Conservation (phyloP, 2,888 invertebrate genomes). For the Sphaerophoria taeniata region DNA sequence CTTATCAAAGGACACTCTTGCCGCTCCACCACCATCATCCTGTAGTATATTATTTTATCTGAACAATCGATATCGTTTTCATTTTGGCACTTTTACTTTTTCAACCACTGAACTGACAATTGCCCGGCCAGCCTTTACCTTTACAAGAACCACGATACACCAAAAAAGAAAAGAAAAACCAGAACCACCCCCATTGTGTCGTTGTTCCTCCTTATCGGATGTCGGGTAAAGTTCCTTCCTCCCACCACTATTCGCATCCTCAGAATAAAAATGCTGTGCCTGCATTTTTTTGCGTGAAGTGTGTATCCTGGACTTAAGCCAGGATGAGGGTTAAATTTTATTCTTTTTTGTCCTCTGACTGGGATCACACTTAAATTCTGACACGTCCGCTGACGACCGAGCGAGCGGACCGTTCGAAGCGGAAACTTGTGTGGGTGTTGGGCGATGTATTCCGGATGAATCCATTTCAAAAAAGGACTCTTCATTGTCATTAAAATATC, state of each 20-base stretch:
- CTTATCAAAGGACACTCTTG: too few species aligned
- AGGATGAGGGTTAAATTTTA: conserved; percentile 53
- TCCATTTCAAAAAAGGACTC: conserved; percentile 48
- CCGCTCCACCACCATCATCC: background rate
- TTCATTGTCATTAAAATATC: conserved; percentile 55
- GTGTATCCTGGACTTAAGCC: conserved; percentile 58
- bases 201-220: conserved; percentile 9
- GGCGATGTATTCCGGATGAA: conserved; percentile 55
- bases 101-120: conserved; percentile 64
- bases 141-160: background rate
- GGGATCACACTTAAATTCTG: conserved; percentile 1
- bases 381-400: conserved; percentile 17
- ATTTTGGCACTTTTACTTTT: conserved; percentile 72
- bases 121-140: conserved; percentile 34
- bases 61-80: conserved; percentile 73
- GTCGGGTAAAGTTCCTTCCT: conserved; percentile 11
- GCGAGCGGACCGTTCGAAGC: too few species aligned
- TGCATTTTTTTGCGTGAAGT: conserved; percentile 67
- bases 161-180: background rate
- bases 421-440: conserved; percentile 34
- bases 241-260: background rate
- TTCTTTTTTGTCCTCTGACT: background rate
- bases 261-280: conserved; percentile 51
- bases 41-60: conserved; percentile 62
- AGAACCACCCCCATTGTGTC: conserved; percentile 2